Evolutionary conservation across 92 coral and sea anemone genomes (phyloP), one percentile per base, ranked within the genome.

Genomic region (Metridium senile): DNA sequence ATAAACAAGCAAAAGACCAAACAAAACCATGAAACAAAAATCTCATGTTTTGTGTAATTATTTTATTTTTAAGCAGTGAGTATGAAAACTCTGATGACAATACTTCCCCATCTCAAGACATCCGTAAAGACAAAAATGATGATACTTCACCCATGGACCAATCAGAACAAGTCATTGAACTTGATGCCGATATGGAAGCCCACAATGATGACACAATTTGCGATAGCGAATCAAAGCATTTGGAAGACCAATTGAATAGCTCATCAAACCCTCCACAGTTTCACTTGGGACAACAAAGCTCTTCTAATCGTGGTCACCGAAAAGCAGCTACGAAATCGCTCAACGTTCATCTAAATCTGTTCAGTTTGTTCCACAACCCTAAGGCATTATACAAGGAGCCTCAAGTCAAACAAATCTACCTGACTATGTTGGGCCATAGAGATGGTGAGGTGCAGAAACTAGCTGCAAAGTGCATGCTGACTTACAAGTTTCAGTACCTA

Each of bases 401-500:
- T 1, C 83, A 86, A 39, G 52, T 96, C 1, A 85, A 84, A 9
- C 68, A 89, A 67, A 67, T 96, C 31, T 88, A 85, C 33, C 33
- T 85, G 47, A 83, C 77, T 11, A 84, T 96, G 67, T 35, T 96
- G 61, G 58, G 92, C 11, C 97, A 92, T 52, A 84, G 87, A 59
- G 99, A 96, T 26, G 82, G 85, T 1, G 99, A 92, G 35, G 89
- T 96, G 23, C 99, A 96, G 82, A 96, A 88, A 59, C 88, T 92
- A 31, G 97, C 89, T 1, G 76, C 92, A n/a, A 76, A 82, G 7
- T 96, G 99, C 51, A 82, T 95, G 66, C 71, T 82, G 79, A 75
- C 96, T 8, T 96, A 96, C 82, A 96, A 89, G 88, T 88, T 92
- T 19, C 80, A 80, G 27, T 92, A 92, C 70, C 74, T 93, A 62